Evolutionary conservation across 2,888 invertebrate species (phyloP).

Genomic region (Drosophila hamatofila): DNA sequence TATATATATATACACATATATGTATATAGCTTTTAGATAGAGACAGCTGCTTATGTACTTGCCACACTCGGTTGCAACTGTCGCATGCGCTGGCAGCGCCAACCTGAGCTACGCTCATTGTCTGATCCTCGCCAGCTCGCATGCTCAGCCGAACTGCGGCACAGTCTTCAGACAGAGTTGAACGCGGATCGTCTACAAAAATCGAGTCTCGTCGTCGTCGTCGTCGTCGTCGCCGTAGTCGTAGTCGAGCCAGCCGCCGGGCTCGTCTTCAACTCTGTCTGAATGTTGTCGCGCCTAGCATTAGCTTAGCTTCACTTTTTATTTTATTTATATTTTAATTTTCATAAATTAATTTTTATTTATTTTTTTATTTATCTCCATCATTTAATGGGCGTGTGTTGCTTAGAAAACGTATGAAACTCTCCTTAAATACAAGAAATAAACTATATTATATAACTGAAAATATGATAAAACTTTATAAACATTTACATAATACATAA

Average conservation of each 20-base stretch:
- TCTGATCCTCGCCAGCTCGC: constrained; percentile 71
- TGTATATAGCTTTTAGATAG: constrained; percentile 41
- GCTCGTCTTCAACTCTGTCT: constrained; percentile 83
- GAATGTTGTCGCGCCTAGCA: constrained; percentile 78
- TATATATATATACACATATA: constrained; percentile 9
- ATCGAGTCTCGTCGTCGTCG: constrained; percentile 73
- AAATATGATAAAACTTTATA: too few species aligned
- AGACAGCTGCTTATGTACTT: constrained; percentile 67
- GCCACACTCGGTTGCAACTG: constrained; percentile 25
- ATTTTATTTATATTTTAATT: constrained; percentile 22
- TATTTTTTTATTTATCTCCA: constrained; percentile 3
- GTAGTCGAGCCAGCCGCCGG: constrained; percentile 53
- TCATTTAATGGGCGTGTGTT: constrained; percentile 62
- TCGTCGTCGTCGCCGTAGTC: constrained; percentile 65
- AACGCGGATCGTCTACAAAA: constrained; percentile 74
- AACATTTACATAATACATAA: too few species aligned
- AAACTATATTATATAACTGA: background rate
- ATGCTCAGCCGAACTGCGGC: constrained; percentile 50
- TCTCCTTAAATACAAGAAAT: background rate
- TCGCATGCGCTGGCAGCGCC: constrained; percentile 49
- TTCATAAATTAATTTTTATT: background rate
- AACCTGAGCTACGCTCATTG: constrained; percentile 42
- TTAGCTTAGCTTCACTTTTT: constrained; percentile 45
- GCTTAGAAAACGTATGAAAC: constrained; percentile 57
- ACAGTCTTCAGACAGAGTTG: constrained; percentile 85